phyloP scores from a whole-genome alignment of 1,140 invertebrate genomes.

The Ptiloglossa arizonensis region DNA sequence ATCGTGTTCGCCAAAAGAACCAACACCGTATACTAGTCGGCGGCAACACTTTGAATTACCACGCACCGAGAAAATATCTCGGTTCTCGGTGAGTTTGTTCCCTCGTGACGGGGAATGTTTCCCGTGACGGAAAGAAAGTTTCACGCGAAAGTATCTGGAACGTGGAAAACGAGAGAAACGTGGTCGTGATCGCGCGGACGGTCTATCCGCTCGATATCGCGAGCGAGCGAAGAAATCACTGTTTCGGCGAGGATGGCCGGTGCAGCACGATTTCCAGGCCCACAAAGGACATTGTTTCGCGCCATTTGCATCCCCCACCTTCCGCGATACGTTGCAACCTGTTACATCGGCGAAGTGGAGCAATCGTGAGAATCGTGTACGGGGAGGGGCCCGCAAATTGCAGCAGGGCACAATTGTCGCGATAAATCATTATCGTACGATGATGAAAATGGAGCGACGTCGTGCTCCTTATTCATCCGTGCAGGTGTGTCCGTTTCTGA shows the following conservation, averaged over 20 bases:
- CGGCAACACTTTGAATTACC: no score
- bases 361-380: conserved; percentile 24
- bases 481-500: neutral
- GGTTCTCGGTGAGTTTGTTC: no score
- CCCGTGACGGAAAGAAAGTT: conserved; percentile 30
- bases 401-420: neutral
- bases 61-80: no score
- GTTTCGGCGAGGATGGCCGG: neutral
- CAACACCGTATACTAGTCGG: no score
- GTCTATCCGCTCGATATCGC: neutral
- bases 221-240: neutral
- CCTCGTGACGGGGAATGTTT: neutral
- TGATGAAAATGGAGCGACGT: neutral
- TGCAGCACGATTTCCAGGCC: neutral
- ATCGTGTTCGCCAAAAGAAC: no score
- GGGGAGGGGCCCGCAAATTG: neutral
- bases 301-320: conserved; percentile 21
- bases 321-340: conserved; percentile 1
- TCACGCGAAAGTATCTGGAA: conserved; percentile 23
- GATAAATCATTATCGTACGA: conserved; percentile 13
- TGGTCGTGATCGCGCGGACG: neutral
- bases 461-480: neutral
- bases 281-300: conserved; percentile 27
- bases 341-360: conserved; percentile 14
- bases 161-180: conserved; percentile 22